Percentiles rank a stretch among this genome's conserved stretches.
Evolutionary conservation across 2,888 invertebrate genomes (phyloP).

Genomic region (Acheta domesticus): DNA sequence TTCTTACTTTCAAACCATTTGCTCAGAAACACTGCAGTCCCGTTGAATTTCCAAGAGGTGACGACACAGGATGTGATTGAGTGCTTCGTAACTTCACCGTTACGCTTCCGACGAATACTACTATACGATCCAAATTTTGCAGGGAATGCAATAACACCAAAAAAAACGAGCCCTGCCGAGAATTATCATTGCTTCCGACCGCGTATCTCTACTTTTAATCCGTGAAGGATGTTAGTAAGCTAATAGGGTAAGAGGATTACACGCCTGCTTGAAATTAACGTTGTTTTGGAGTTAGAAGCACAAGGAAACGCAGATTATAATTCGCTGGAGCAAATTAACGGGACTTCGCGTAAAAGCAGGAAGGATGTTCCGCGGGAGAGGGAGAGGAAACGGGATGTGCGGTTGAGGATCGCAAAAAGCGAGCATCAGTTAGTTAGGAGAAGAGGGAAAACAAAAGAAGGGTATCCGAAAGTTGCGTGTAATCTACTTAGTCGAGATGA

Average conservation of each 20-base stretch:
- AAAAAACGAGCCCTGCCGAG: background rate
- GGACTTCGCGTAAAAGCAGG: background rate
- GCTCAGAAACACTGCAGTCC: too few relatives aligned
- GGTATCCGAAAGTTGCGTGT: conserved; percentile 18
- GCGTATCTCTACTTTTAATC: conserved; percentile 9
- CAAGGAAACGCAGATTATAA: conserved; percentile 18
- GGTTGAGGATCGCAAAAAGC: background rate
- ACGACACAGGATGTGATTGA: too few relatives aligned
- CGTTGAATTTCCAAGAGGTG: too few relatives aligned
- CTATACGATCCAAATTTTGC: background rate
- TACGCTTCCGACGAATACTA: too few relatives aligned
- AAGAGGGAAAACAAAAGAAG: conserved; percentile 9
- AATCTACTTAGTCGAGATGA: background rate
- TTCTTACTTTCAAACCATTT: too few relatives aligned
- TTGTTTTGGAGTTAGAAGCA: conserved; percentile 1
- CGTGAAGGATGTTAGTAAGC: conserved; percentile 18
- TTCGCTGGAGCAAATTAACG: conserved; percentile 11
- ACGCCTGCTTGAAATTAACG: conserved; percentile 8
- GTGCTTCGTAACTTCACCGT: too few relatives aligned
- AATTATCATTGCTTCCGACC: background rate
- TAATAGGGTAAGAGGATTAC: conserved; percentile 3
- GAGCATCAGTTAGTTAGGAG: background rate
- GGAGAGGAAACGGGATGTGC: background rate
- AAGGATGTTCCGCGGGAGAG: background rate
- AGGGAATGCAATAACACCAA: background rate